Evolutionary conservation across 2,797 vertebrate species (phyloP).

Genomic region (Hydrocynus forskahlii): DNA sequence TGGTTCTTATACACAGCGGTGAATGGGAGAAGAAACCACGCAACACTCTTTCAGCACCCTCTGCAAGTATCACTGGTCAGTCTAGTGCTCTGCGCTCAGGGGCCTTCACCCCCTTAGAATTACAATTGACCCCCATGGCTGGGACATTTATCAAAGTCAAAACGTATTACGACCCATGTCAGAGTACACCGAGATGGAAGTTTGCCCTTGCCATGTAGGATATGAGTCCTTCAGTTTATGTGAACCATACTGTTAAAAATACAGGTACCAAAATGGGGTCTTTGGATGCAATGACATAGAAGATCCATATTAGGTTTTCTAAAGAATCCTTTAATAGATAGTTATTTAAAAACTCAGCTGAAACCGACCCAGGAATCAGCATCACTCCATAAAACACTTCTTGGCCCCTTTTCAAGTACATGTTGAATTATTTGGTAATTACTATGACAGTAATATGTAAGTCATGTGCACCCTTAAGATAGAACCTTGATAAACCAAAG

Average conservation of each 20-base stretch:
- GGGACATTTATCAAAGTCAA: slow-evolving; percentile 47
- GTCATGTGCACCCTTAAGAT: not conserved
- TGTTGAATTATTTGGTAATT: not conserved
- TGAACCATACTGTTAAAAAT: not conserved
- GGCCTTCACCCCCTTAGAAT: slow-evolving; percentile 27
- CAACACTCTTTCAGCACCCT: not conserved
- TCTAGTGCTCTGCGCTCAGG: slow-evolving; percentile 22
- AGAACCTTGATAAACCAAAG: too few species aligned
- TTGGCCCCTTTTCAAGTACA: not conserved
- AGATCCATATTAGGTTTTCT: not conserved
- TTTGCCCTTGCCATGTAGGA: slow-evolving; percentile 28
- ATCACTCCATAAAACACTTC: not conserved
- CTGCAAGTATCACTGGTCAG: not conserved
- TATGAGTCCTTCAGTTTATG: not conserved
- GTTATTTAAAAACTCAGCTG: not conserved
- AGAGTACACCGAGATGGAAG: slow-evolving; percentile 23
- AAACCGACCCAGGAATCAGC: not conserved
- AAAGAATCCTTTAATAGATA: not conserved
- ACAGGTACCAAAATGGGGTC: not conserved
- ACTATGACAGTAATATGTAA: not conserved
- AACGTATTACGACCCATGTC: slow-evolving; percentile 30
- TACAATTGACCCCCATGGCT: slow-evolving; percentile 38
- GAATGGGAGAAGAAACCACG: not conserved
- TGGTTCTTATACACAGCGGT: not conserved
- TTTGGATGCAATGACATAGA: not conserved